These are phyloP conservation scores for Melanocharis versteri DNA, from an alignment of 2,113 vertebrate genomes.

Conservation along the genomic window DNA sequence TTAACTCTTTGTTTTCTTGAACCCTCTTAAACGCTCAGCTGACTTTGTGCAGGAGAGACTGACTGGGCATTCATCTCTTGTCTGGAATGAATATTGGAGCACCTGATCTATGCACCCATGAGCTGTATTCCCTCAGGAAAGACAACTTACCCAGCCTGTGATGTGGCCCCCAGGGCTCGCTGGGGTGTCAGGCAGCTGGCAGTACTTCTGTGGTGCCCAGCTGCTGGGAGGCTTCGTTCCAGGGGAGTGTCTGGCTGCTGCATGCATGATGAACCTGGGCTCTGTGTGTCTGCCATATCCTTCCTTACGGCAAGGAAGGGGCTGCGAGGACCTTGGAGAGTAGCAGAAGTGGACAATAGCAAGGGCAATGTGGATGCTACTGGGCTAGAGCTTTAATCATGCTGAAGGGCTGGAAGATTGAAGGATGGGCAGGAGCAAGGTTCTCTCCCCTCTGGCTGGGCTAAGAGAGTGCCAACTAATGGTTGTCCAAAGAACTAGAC, in stretches of 20 bases:
- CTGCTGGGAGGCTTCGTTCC: neutral
- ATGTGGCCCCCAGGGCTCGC: too few species aligned
- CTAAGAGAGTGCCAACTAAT: neutral
- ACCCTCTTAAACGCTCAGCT: neutral
- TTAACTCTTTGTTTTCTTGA: neutral
- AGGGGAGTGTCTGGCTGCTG: neutral
- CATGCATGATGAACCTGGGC: neutral
- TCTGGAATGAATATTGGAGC: neutral
- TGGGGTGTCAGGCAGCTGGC: neutral
- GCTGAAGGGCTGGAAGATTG: neutral
- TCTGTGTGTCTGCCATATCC: neutral
- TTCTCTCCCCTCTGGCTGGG: neutral
- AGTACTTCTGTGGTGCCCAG: neutral
- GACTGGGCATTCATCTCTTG: neutral
- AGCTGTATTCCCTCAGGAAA: neutral
- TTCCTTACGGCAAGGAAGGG: neutral
- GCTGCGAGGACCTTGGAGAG: neutral
- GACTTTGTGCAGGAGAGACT: neutral
- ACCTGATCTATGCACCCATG: neutral
- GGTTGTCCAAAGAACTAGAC: neutral
- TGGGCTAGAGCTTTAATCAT: neutral
- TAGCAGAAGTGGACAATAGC: neutral
- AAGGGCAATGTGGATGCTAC: neutral
- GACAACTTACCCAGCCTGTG: neutral
- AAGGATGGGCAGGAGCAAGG: neutral